phyloP scores from a whole-genome alignment of 2,888 invertebrate genomes.

The Catocala nupta region DNA sequence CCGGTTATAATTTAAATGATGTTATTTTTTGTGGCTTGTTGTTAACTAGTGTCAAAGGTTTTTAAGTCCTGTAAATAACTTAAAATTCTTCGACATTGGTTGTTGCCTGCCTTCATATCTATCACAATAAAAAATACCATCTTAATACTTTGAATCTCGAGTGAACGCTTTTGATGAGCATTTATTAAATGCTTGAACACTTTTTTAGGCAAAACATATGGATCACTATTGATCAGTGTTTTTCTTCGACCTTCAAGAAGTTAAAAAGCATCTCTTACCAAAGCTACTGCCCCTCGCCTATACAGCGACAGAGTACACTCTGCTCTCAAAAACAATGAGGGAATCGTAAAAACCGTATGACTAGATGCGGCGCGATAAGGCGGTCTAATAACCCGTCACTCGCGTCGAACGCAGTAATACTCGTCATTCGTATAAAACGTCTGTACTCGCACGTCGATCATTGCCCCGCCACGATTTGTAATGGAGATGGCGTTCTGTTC shows the following conservation, averaged over 20 bases:
- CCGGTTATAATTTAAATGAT: too few relatives aligned
- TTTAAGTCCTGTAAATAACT: too few relatives aligned
- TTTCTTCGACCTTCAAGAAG: background rate
- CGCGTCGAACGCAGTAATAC: constrained; percentile 6
- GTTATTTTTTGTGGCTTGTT: too few relatives aligned
- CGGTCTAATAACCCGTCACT: constrained; percentile 69
- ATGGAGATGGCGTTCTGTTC: constrained; percentile 51
- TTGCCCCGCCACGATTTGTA: constrained; percentile 47
- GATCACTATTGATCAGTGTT: too few relatives aligned
- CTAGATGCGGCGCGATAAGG: constrained; percentile 75
- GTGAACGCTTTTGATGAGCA: too few relatives aligned
- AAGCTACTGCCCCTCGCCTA: constrained; percentile 27
- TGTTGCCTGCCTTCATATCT: too few relatives aligned
- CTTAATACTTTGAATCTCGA: too few relatives aligned
- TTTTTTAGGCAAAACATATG: too few relatives aligned
- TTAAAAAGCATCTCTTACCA: constrained; percentile 7
- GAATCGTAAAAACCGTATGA: constrained; percentile 76
- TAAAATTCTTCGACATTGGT: too few relatives aligned
- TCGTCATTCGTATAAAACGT: background rate
- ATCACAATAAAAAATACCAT: too few relatives aligned
- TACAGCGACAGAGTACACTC: constrained; percentile 38
- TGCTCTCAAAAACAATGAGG: constrained; percentile 80
- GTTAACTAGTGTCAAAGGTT: too few relatives aligned
- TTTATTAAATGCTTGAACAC: too few relatives aligned
- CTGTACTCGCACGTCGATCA: constrained; percentile 40